Evolutionary conservation across 1,140 invertebrate species (phyloP).

Genomic region (Drosophila funebris): DNA sequence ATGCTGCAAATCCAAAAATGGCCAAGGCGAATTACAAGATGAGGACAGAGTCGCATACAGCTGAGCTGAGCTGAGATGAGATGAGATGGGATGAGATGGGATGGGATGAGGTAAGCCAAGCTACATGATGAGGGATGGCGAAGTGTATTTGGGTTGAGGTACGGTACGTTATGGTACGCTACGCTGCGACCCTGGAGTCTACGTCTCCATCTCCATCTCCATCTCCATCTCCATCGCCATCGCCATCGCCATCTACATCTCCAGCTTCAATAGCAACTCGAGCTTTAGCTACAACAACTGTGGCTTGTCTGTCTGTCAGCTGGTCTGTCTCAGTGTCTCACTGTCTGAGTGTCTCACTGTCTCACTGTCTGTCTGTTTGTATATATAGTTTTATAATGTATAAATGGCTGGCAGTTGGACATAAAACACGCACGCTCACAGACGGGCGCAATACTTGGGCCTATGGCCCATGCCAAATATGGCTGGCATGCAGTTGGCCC

Average conservation of each 20-base stretch:
- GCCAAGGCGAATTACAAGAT: conserved; percentile 69
- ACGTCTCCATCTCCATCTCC: conserved; percentile 19
- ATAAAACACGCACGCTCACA: conserved; percentile 73
- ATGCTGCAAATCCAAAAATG: conserved; percentile 62
- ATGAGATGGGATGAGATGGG: background rate
- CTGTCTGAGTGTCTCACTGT: background rate
- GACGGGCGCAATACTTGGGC: conserved; percentile 51
- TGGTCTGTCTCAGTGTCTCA: conserved; percentile 1
- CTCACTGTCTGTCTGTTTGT: conserved; percentile 14
- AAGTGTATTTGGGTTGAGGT: background rate
- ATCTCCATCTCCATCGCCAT: background rate
- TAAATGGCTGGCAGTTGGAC: conserved; percentile 81
- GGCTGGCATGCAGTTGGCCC: conserved; percentile 50
- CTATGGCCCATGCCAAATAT: conserved; percentile 66
- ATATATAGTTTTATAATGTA: conserved; percentile 80
- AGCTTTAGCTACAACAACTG: conserved; percentile 7
- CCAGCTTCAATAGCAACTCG: background rate
- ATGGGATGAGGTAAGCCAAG: background rate
- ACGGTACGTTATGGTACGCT: conserved; percentile 25
- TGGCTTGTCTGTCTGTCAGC: conserved; percentile 18
- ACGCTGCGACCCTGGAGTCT: conserved; percentile 37
- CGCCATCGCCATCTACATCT: background rate
- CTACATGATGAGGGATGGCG: background rate
- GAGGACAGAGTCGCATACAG: background rate
- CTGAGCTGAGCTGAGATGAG: background rate